Evolutionary conservation across 2,888 invertebrate species (phyloP), one percentile per base, ranked within the genome.

Genomic region (Campopleginae sp.): DNA sequence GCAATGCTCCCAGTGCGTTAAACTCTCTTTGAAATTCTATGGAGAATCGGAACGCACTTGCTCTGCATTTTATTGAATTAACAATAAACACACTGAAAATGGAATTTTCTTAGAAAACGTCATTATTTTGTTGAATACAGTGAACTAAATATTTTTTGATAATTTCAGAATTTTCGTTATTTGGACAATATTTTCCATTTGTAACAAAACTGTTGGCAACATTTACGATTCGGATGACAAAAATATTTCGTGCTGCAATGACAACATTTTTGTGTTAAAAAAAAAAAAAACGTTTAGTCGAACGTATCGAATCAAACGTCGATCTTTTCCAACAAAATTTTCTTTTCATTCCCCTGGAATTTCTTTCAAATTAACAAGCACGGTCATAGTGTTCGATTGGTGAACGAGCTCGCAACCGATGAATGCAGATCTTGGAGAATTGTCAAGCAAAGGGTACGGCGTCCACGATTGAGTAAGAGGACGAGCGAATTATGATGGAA

Each of bases 401-500:
- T 48, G 7, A 58, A 27, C 14, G 10, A 27, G 7, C 7, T 12
- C 27, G 27, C 12, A 27, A 58, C 23, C 5, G 58, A 58, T 58
- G 5, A 54, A 23, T 54, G 23, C 8, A 54, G 10, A 23, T 10
- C 23, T 23, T 19, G 8, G 2, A 54, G 54, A 54, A 54, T 54
- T 23, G 23, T 19, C 23, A 10, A 23, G 23, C 54, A 10, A 54
- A 10, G 54, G 2, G 23, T 2, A 0, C 23, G 19, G 4, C n/a
- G n/a, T n/a, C n/a, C 0, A 48, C 10, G 23, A 54, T 54, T 23
- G 17, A 27, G 14, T 23, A 7, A 27, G 12, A 27, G 58, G 8
- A 82, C 77, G 31, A 42, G 58, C 58, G 78, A 27, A 74, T 78
- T 66, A 4, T 23, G 27, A 27, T 48, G 31, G 66, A 46, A 58